A percentile compares a stretch with the other conserved stretches of the same genome.
phyloP scores from a whole-genome alignment of 2,797 vertebrate species.

The Telmatherina bonti region DNA sequence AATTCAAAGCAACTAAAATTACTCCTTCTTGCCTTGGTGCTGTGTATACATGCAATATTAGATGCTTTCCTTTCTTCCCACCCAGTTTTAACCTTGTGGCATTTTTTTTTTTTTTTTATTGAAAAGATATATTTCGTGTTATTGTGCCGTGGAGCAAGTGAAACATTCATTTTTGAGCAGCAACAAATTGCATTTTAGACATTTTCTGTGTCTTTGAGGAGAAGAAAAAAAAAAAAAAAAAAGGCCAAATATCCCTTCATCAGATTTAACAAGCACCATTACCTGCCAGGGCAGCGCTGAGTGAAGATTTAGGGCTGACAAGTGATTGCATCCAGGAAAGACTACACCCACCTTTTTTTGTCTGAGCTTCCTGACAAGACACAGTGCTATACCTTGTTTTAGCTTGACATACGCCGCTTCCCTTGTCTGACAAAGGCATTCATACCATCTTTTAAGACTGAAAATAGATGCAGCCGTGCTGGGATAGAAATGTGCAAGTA shows the following conservation, averaged over 20 bases:
- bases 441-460: constrained; percentile 61
- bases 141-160: constrained; percentile 33
- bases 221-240: constrained; percentile 16
- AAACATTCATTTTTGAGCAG: constrained; percentile 48
- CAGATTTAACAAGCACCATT: constrained; percentile 79
- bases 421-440: constrained; percentile 61
- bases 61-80: constrained; percentile 1
- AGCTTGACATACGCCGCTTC: constrained; percentile 59
- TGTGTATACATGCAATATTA: constrained; percentile 22
- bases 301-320: constrained; percentile 81
- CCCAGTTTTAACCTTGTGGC: neutral
- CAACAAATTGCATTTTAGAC: constrained; percentile 58
- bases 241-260: constrained; percentile 69
- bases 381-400: constrained; percentile 65
- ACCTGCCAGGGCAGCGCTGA: constrained; percentile 76
- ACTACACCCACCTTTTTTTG: constrained; percentile 80
- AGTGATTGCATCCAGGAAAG: constrained; percentile 80
- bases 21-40: constrained; percentile 2
- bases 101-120: too few relatives aligned
- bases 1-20: constrained; percentile 56
- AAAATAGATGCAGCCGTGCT: constrained; percentile 62
- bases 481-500: constrained; percentile 47
- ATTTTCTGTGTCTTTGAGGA: constrained; percentile 51
- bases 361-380: constrained; percentile 71
- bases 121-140: constrained; percentile 34